Conservation (phyloP, 2,113 vertebrate genomes). For the Callionymus lyra region DNA sequence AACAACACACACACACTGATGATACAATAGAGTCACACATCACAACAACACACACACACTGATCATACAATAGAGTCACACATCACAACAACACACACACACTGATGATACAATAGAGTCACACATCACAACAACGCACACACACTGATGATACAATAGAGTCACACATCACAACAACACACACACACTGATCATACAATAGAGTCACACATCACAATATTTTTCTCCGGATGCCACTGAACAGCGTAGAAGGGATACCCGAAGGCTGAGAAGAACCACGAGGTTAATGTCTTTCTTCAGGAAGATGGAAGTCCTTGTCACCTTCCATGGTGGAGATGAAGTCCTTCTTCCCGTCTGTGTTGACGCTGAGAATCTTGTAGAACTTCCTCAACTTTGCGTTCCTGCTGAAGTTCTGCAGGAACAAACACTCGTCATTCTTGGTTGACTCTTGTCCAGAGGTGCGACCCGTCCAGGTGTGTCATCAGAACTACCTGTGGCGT, state of each 20-base stretch:
- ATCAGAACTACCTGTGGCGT: slow-evolving; percentile 72
- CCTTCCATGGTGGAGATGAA: slow-evolving; percentile 96
- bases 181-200: too few relatives aligned
- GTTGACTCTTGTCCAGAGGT: neutral
- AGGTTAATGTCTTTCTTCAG: neutral
- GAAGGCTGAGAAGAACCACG: slow-evolving; percentile 53
- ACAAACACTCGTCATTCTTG: neutral
- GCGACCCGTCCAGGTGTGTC: neutral
- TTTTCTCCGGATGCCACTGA: slow-evolving; percentile 96
- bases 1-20: too few relatives aligned
- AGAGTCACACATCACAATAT: too few relatives aligned
- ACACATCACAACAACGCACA: too few relatives aligned
- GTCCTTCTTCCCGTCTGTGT: slow-evolving; percentile 64
- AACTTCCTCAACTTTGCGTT: slow-evolving; percentile 74
- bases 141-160: too few relatives aligned
- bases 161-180: too few relatives aligned
- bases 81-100: too few relatives aligned
- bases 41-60: too few relatives aligned
- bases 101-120: too few relatives aligned
- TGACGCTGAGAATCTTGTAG: slow-evolving; percentile 80
- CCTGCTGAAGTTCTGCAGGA: slow-evolving; percentile 77
- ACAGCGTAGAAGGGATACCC: slow-evolving; percentile 83
- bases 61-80: too few relatives aligned
- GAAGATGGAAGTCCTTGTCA: slow-evolving; percentile 24
- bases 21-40: too few relatives aligned